A percentile compares a stretch with the other conserved stretches of the same genome.
phyloP scores from a whole-genome alignment of 1,140 invertebrate species.

The Ylistrum balloti region DNA sequence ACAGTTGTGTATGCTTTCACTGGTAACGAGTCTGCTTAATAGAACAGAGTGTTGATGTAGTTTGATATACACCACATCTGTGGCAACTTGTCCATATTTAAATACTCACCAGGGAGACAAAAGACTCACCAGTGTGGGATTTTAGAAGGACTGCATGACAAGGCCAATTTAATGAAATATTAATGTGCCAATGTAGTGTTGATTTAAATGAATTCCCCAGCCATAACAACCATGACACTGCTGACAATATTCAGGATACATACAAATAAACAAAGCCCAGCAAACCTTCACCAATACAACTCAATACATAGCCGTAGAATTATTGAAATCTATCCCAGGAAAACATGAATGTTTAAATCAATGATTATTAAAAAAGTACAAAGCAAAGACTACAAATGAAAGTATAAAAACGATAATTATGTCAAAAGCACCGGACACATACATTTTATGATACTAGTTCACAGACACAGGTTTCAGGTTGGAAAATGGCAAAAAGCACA shows the following conservation, averaged over 20 bases:
- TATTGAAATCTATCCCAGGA: neutral
- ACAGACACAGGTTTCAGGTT: too few relatives aligned
- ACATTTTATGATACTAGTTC: too few relatives aligned
- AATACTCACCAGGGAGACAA: neutral
- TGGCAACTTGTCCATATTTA: neutral
- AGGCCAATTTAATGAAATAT: conserved; percentile 11
- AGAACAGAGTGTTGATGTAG: neutral
- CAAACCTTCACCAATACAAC: neutral
- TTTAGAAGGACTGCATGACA: neutral
- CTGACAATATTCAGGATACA: neutral
- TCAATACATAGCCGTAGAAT: neutral
- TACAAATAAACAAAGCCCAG: too few relatives aligned
- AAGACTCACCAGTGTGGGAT: too few relatives aligned
- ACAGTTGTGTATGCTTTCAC: neutral
- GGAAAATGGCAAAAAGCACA: too few relatives aligned
- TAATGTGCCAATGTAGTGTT: neutral
- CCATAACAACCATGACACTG: neutral
- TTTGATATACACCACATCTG: neutral
- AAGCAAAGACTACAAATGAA: neutral
- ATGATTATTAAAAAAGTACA: neutral
- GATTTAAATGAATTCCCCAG: conserved; percentile 26
- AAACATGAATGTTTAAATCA: neutral
- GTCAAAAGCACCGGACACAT: neutral
- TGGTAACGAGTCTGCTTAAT: neutral
- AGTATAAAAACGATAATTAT: neutral